Evolutionary conservation across 2,113 vertebrate genomes (phyloP), one percentile per base, ranked within the genome.

Genomic region (Suncus etruscus): DNA sequence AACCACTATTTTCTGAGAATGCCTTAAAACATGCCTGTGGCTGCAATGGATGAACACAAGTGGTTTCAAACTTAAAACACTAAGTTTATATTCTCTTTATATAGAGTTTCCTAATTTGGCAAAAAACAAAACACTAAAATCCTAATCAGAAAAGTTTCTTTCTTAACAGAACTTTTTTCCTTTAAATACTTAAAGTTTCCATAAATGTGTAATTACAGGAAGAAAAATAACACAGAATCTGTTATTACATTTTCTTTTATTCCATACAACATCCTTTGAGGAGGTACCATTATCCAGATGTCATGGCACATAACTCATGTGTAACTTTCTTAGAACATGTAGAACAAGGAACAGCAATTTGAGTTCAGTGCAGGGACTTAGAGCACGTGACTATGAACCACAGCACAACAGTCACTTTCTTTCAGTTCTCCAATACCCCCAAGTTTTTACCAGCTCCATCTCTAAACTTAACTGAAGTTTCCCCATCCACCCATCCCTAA

Each of bases 91-190:
- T 70, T 48, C 47, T 86, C 58, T 90, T 51, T 25, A 80, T 2
- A 86, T 45, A 78, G 15, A 75, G 20, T 3, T 91, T 10, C 65
- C 27, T 58, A 72, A 86, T 72, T 81, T 81, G 58, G 27, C 70
- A 79, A 25, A 77, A 90, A 90, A 87, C 82, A 93, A 61, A 22
- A 61, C 20, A 12, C 22, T 29, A 88, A 73, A 88, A 93, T 68
- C 10, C 16, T n/a, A 70, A n/a, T 85, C 77, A 66, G 47, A 85
- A 84, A 93, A 89, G 75, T 65, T 88, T 14, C 32, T 76, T 47
- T 89, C 18, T 61, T 61, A 61, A 58, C 54, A 12, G 15, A 54
- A 54, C 18, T 58, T 16, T 61, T 61, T 61, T 61, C 6, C 16
- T 22, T 61, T 61, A 61, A 61, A 61, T 75, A 66, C 12, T 91